These are phyloP conservation scores for Neelides sp. DNA, from an alignment of 1,140 invertebrate genomes.

Conservation along the genomic window DNA sequence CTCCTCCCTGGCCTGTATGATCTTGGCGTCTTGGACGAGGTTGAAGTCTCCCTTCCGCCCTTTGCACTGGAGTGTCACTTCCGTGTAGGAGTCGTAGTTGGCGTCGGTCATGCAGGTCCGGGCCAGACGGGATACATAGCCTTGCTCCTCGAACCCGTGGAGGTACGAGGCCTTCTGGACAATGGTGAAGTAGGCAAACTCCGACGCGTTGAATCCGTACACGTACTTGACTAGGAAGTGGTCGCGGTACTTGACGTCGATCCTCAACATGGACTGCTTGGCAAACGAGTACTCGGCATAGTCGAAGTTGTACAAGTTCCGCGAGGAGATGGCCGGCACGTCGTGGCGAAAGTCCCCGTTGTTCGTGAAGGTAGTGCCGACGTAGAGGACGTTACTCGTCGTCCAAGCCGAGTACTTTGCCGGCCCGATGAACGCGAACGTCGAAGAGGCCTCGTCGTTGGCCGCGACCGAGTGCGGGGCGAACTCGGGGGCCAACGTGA, in stretches of 20 bases:
- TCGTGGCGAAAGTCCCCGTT: conserved; percentile 84
- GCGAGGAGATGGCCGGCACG: conserved; percentile 80
- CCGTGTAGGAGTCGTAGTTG: conserved; percentile 89
- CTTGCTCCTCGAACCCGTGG: conserved; percentile 70
- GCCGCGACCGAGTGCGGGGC: conserved; percentile 69
- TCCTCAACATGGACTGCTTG: conserved; percentile 72
- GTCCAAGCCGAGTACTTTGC: conserved; percentile 65
- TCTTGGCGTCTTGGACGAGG: conserved; percentile 77
- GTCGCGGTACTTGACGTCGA: conserved; percentile 86
- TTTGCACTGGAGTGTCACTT: conserved; percentile 77
- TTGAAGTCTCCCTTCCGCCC: conserved; percentile 62
- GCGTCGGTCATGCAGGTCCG: conserved; percentile 85
- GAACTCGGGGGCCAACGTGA: conserved; percentile 59
- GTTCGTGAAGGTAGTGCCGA: conserved; percentile 86
- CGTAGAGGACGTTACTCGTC: conserved; percentile 70
- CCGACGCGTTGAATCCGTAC: conserved; percentile 86
- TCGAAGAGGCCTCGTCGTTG: conserved; percentile 80
- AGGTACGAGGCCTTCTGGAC: conserved; percentile 85
- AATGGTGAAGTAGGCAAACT: conserved; percentile 88
- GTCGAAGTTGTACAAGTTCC: conserved; percentile 61
- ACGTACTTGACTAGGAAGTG: conserved; percentile 89
- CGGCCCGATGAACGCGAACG: conserved; percentile 87
- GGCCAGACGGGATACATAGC: conserved; percentile 77
- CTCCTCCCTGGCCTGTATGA: conserved; percentile 63
- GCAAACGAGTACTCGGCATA: conserved; percentile 72